A percentile compares a stretch with the other conserved stretches of the same genome.
Evolutionary conservation across 2,797 vertebrate species (phyloP).

Genomic region (Coregonus ussuriensis): DNA sequence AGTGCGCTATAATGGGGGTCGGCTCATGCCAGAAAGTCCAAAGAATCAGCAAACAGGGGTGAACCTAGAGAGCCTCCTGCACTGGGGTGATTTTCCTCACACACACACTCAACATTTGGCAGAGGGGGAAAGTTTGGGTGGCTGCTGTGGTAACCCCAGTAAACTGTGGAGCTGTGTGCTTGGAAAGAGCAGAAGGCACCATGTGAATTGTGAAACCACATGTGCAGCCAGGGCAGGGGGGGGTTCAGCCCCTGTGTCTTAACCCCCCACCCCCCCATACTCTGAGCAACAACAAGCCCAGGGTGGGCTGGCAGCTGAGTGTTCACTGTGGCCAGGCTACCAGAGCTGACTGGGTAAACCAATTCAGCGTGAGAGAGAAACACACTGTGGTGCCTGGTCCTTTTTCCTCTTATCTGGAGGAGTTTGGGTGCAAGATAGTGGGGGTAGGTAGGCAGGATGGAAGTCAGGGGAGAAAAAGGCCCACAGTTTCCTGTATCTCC

Average conservation of each 20-base stretch:
- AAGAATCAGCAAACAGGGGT: slow-evolving; percentile 37
- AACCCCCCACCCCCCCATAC: background rate
- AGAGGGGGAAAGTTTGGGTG: slow-evolving; percentile 54
- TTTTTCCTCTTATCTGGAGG: background rate
- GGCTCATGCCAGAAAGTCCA: slow-evolving; percentile 41
- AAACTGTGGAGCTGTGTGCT: slow-evolving; percentile 45
- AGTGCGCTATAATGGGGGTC: background rate
- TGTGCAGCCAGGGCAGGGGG: background rate
- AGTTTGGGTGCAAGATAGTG: background rate
- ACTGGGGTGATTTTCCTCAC: background rate
- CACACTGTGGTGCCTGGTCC: background rate
- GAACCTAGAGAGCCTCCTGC: background rate
- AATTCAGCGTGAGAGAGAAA: background rate
- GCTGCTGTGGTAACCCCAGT: slow-evolving; percentile 60
- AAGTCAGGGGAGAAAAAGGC: background rate
- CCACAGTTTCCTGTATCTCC: background rate
- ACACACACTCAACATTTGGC: slow-evolving; percentile 45
- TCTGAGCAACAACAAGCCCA: background rate
- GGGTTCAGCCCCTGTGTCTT: background rate
- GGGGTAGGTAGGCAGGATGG: background rate
- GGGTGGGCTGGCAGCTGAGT: background rate
- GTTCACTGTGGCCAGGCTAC: background rate
- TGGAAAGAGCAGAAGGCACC: background rate
- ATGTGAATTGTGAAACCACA: background rate
- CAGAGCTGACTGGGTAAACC: background rate